A percentile compares a stretch with the other conserved stretches of the same genome.
Evolutionary conservation across 2,113 vertebrate genomes (phyloP).

Genomic region (Egretta garzetta): DNA sequence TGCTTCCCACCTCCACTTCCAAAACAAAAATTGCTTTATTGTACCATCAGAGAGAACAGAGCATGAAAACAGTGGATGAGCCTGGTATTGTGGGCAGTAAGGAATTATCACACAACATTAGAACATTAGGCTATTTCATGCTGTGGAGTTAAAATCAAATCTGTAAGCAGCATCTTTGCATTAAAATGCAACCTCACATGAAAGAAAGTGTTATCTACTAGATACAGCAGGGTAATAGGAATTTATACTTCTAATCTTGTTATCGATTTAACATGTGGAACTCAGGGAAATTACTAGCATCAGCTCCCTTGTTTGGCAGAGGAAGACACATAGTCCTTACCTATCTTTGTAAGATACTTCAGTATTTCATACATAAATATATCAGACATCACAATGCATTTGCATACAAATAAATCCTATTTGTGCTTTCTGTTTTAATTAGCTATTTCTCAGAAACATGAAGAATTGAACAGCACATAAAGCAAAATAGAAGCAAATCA

Average conservation of each 20-base stretch:
- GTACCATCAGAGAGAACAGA: background rate
- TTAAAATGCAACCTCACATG: background rate
- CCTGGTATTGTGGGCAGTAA: background rate
- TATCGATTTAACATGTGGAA: background rate
- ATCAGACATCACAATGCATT: background rate
- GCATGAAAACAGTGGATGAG: background rate
- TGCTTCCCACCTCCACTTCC: conserved; percentile 4
- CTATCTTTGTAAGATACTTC: background rate
- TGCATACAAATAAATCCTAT: background rate
- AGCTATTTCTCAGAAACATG: background rate
- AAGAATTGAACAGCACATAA: background rate
- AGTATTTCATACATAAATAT: background rate
- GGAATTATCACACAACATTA: background rate
- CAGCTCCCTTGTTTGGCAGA: background rate
- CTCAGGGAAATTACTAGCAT: background rate
- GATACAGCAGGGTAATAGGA: background rate
- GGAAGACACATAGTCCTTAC: background rate
- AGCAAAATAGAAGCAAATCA: background rate
- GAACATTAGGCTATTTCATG: background rate
- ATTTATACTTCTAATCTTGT: conserved; percentile 13
- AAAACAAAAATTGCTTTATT: conserved; percentile 19
- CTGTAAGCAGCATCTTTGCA: background rate
- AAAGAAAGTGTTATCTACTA: background rate
- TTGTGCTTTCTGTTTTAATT: background rate
- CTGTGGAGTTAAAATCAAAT: background rate